These are phyloP conservation scores for Antechinus flavipes DNA, from an alignment of 2,113 vertebrate genomes.

Conservation along the genomic window DNA sequence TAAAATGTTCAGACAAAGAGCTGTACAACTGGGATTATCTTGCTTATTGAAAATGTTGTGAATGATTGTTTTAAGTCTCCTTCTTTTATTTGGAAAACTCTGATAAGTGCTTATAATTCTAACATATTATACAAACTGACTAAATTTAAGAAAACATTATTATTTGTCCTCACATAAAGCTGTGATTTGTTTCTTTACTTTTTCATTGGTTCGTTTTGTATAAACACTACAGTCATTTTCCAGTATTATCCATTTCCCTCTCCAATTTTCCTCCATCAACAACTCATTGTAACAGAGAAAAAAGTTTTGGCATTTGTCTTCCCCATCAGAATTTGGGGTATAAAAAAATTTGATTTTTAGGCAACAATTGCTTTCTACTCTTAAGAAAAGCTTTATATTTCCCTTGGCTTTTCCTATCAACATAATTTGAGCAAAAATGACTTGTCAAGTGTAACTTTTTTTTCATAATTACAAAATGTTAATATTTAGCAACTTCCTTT, in stretches of 20 bases:
- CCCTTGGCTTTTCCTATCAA: neutral
- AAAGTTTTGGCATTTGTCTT: neutral
- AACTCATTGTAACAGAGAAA: neutral
- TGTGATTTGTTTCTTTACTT: neutral
- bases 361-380: neutral
- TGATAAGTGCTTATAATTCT: neutral
- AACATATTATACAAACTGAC: neutral
- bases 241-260: neutral
- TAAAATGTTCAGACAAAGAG: neutral
- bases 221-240: neutral
- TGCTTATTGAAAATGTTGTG: neutral
- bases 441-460: neutral
- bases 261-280: neutral
- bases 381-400: neutral
- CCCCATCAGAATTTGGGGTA: neutral
- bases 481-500: conserved; percentile 50
- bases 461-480: conserved; percentile 1
- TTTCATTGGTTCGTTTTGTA: neutral
- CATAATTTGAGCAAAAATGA: neutral
- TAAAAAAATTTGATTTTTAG: neutral
- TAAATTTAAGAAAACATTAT: neutral
- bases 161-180: neutral
- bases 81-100: neutral
- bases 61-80: neutral
- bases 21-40: neutral